These are phyloP conservation scores for Diogma glabrata DNA, from an alignment of 2,888 invertebrate genomes.

Conservation along the genomic window DNA sequence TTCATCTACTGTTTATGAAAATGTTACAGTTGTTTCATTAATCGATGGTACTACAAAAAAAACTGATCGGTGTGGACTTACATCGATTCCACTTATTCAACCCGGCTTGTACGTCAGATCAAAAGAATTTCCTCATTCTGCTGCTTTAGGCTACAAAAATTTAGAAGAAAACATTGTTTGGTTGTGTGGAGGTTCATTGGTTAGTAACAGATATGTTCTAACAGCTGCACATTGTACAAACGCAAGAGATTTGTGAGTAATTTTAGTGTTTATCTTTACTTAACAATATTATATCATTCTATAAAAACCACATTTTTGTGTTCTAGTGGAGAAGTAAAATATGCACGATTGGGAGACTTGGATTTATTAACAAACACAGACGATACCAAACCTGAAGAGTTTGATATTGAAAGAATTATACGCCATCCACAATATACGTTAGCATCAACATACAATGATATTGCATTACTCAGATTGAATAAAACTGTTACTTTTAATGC, in stretches of 20 bases:
- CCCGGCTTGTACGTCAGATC: slow-evolving; percentile 15
- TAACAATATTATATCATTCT: too few species aligned
- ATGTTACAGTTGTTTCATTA: too few species aligned
- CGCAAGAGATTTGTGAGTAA: too few species aligned
- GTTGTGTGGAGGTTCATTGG: not conserved
- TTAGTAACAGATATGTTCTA: not conserved
- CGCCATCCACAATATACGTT: not conserved
- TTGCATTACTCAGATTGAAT: slow-evolving; percentile 11
- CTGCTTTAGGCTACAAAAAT: not conserved
- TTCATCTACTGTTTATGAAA: not conserved
- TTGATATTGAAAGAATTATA: not conserved
- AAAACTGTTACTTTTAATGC: not conserved
- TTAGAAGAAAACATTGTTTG: slow-evolving; percentile 11
- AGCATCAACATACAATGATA: slow-evolving; percentile 11
- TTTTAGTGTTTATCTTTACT: too few species aligned
- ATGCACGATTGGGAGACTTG: not conserved
- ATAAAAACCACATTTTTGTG: not conserved
- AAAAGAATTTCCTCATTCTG: not conserved
- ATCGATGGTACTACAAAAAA: too few species aligned
- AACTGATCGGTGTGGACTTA: slow-evolving; percentile 14
- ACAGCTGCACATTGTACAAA: not conserved
- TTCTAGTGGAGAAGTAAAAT: not conserved
- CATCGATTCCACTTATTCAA: slow-evolving; percentile 20
- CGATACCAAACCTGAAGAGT: not conserved
- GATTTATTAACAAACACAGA: not conserved